A percentile compares a stretch with the other conserved stretches of the same genome.
phyloP scores from a whole-genome alignment of 2,888 invertebrate genomes.

The Diachrysia chrysitis region DNA sequence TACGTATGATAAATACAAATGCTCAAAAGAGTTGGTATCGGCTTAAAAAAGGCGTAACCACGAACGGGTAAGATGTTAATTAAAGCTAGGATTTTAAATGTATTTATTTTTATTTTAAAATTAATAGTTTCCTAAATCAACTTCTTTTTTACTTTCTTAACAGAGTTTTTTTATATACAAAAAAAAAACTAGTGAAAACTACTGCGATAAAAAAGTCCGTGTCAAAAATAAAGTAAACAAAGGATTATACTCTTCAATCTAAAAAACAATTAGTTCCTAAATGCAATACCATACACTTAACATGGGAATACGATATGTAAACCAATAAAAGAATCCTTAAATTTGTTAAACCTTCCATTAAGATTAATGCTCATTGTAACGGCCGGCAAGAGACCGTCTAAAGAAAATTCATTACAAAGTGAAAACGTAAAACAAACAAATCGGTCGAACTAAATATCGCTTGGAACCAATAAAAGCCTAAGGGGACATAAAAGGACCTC shows the following conservation, averaged over 20 bases:
- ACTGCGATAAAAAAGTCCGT: too few species aligned
- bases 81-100: too few species aligned
- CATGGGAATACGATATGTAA: constrained; percentile 37
- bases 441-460: constrained; percentile 71
- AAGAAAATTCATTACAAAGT: constrained; percentile 70
- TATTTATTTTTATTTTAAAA: too few species aligned
- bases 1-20: too few species aligned
- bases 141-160: too few species aligned
- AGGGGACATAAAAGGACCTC: constrained; percentile 69
- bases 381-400: constrained; percentile 53
- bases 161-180: too few species aligned
- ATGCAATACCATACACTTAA: constrained; percentile 9
- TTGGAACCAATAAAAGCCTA: constrained; percentile 76
- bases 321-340: constrained; percentile 35
- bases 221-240: background rate
- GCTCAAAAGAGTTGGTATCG: too few species aligned
- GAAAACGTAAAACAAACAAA: constrained; percentile 77
- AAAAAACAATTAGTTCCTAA: constrained; percentile 28
- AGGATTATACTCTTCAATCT: constrained; percentile 9
- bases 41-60: too few species aligned
- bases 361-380: constrained; percentile 53
- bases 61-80: too few species aligned
- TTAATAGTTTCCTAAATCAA: too few species aligned
- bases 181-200: too few species aligned
- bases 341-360: constrained; percentile 54